Evolutionary conservation across 2,888 invertebrate genomes (phyloP), one percentile per base, ranked within the genome.

Genomic region (Standfussiana lucernea): DNA sequence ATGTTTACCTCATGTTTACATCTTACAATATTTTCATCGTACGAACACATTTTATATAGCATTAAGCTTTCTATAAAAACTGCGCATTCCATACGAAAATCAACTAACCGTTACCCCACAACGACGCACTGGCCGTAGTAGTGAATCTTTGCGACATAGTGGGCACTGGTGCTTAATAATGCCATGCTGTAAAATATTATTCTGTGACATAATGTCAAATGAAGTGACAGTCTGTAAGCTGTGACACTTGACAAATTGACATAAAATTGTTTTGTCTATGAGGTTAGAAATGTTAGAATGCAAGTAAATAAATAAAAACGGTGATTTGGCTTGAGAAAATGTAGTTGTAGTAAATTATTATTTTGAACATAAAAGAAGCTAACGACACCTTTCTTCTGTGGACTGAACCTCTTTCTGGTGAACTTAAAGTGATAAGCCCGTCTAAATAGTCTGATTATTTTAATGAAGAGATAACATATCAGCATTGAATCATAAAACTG

Each of bases 201-300:
- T 37, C 37, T 50, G 24, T 28, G 56, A 28, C 24, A 18, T 53
- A 37, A 40, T 21, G n/a, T 7, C 2, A 32, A 8, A 24, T 21
- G 13, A 35, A 35, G 28, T 10, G 42, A 15, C 47, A 40, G 47
- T 21, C n/a, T 47, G n/a, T n/a, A n/a, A n/a, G n/a, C n/a, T n/a
- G 40, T 72, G 79, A 75, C 73, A 78, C 10, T n/a, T n/a, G n/a
- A n/a, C n/a, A n/a, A n/a, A n/a, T n/a, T 62, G 66, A 78, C 83
- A 32, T 40, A 32, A 7, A 13, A 65, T 79, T 82, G 67, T 84
- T 82, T 76, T 81, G 72, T 64, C 70, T 79, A 56, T n/a, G 66
- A 73, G 85, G 75, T 76, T 85, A 67, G 1, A 68, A 66, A 73
- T 82, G 75, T 76, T 85, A 67, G 1, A 68, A 66, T 32, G 8